Evolutionary conservation across 2,797 vertebrate species (phyloP).

Genomic region (Microhierax caerulescens): DNA sequence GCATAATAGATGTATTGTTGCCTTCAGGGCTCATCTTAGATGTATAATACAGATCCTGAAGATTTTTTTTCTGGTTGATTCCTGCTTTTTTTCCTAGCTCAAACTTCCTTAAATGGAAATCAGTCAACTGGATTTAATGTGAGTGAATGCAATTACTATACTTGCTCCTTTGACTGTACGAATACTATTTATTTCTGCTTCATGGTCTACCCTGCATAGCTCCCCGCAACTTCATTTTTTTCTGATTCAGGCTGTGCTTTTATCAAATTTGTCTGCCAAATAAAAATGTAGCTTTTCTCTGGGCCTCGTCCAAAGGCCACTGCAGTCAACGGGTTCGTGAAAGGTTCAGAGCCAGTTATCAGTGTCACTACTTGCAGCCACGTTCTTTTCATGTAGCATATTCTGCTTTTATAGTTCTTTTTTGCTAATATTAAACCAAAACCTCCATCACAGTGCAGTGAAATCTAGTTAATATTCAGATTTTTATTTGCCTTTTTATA

Average conservation of each 20-base stretch:
- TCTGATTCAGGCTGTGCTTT: background rate
- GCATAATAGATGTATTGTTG: background rate
- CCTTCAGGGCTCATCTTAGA: background rate
- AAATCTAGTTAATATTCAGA: background rate
- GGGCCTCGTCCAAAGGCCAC: background rate
- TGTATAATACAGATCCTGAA: background rate
- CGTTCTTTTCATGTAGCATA: background rate
- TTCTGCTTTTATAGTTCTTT: background rate
- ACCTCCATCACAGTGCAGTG: background rate
- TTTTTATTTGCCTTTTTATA: background rate
- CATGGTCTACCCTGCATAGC: background rate
- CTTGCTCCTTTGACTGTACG: background rate
- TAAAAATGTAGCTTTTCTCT: conserved; percentile 5
- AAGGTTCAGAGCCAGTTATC: background rate
- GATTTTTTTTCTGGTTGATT: background rate
- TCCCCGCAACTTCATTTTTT: background rate
- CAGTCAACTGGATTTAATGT: background rate
- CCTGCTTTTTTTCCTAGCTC: background rate
- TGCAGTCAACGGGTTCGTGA: background rate
- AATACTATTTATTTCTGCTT: conserved; percentile 20
- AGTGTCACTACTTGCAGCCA: background rate
- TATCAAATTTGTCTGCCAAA: background rate
- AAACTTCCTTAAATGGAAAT: background rate
- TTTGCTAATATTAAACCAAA: background rate
- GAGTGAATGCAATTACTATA: background rate